Conservation (phyloP, 2,888 invertebrate genomes). For the Acleris holmiana region DNA sequence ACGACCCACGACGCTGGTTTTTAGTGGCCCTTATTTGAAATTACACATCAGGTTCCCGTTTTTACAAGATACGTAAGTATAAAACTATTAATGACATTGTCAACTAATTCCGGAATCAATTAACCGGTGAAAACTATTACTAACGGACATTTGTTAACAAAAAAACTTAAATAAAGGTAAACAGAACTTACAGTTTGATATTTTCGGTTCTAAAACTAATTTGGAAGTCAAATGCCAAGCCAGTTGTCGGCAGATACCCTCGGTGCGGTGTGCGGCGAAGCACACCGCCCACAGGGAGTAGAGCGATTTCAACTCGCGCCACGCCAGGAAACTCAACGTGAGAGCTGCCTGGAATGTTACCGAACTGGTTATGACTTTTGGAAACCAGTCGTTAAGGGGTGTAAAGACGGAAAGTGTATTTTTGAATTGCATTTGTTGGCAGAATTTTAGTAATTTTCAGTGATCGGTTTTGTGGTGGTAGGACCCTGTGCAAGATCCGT, state of each 20-base stretch:
- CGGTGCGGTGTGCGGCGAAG: slow-evolving; percentile 48
- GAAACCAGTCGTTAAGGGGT: not conserved
- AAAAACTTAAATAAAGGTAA: not conserved
- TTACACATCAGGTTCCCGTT: no score
- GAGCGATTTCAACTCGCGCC: slow-evolving; percentile 58
- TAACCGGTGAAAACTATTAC: no score
- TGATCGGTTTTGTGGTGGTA: no score
- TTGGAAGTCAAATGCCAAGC: slow-evolving; percentile 49
- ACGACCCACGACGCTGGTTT: no score
- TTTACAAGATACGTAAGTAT: no score
- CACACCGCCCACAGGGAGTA: slow-evolving; percentile 58
- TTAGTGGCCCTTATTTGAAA: no score
- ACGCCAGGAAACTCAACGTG: slow-evolving; percentile 49
- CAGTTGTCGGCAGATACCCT: slow-evolving; percentile 49
- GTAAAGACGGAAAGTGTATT: not conserved
- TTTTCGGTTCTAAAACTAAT: slow-evolving; percentile 48
- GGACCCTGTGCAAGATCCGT: no score
- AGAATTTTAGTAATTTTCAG: no score
- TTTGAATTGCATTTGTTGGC: no score
- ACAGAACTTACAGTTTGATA: slow-evolving; percentile 5
- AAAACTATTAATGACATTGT: no score
- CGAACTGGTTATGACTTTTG: no score
- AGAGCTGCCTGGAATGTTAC: slow-evolving; percentile 45
- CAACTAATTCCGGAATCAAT: no score
- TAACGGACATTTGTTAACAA: not conserved